A percentile compares a stretch with the other conserved stretches of the same genome.
Conservation (phyloP, 2,113 vertebrate species). For the Herpailurus yagouaroundi region DNA sequence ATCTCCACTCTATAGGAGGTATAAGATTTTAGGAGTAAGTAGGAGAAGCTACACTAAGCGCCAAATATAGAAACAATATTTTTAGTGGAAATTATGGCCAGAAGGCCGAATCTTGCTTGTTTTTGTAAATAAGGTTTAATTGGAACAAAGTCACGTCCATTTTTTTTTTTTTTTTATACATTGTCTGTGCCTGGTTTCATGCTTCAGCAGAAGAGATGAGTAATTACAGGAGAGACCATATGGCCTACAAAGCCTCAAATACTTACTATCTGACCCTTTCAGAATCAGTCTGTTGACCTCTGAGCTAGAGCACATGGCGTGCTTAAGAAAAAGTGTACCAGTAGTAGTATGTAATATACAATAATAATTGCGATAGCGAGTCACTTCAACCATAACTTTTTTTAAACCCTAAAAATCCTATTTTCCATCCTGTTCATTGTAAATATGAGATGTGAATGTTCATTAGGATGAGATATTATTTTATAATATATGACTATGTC, state of each 20-base stretch:
- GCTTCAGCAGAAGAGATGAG: not conserved
- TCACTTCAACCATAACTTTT: not conserved
- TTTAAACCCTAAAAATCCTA: not conserved
- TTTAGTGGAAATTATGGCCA: not conserved
- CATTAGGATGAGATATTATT: not conserved
- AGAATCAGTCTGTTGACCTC: not conserved
- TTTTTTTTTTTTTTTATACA: not conserved
- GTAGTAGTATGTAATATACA: not conserved
- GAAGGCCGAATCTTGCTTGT: not conserved
- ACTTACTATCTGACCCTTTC: not conserved
- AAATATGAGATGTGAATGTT: not conserved
- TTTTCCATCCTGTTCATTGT: not conserved
- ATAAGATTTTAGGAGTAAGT: not conserved
- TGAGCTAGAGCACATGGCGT: not conserved
- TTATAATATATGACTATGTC: not conserved
- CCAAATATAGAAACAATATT: not conserved
- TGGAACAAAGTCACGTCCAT: not conserved
- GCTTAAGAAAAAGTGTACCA: not conserved
- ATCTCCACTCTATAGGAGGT: not conserved
- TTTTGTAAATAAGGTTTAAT: not conserved
- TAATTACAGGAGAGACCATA: not conserved
- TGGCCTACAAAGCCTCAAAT: not conserved
- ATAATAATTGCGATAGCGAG: not conserved
- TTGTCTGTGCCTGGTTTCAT: not conserved
- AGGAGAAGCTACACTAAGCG: not conserved